These are phyloP conservation scores for Psittacula derbiana DNA, from an alignment of 2,797 vertebrate genomes.

Conservation along the genomic window DNA sequence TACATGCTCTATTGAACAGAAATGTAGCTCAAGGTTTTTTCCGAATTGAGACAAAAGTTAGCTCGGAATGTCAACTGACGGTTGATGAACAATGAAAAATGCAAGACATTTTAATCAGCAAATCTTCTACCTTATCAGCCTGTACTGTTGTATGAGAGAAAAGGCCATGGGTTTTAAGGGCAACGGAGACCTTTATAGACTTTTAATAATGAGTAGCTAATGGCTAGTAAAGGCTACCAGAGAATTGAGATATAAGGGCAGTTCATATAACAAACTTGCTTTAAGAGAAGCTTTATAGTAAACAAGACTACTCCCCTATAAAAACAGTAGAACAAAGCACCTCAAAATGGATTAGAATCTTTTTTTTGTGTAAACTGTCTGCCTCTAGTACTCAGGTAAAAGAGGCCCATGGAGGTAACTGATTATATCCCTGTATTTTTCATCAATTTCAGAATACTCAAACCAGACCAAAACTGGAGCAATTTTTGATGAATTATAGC, in stretches of 20 bases:
- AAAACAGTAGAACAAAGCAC: neutral
- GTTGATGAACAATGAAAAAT: conserved; percentile 55
- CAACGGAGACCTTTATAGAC: conserved; percentile 24
- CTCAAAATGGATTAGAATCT: neutral
- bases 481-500: neutral
- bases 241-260: neutral
- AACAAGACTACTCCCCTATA: neutral
- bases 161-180: conserved; percentile 39
- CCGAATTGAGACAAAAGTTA: neutral
- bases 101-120: conserved; percentile 23
- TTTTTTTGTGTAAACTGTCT: neutral
- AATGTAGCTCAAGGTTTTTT: neutral
- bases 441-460: neutral
- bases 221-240: neutral
- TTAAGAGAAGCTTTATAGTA: neutral
- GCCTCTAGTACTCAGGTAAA: neutral
- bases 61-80: neutral
- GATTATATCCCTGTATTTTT: neutral
- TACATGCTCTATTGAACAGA: neutral
- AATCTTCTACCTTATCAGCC: neutral
- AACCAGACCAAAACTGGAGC: neutral
- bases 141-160: neutral
- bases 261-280: neutral
- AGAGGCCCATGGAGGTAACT: neutral
- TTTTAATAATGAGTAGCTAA: neutral